Evolutionary conservation across 2,113 vertebrate genomes (phyloP).

Genomic region (Bubo blakistoni): DNA sequence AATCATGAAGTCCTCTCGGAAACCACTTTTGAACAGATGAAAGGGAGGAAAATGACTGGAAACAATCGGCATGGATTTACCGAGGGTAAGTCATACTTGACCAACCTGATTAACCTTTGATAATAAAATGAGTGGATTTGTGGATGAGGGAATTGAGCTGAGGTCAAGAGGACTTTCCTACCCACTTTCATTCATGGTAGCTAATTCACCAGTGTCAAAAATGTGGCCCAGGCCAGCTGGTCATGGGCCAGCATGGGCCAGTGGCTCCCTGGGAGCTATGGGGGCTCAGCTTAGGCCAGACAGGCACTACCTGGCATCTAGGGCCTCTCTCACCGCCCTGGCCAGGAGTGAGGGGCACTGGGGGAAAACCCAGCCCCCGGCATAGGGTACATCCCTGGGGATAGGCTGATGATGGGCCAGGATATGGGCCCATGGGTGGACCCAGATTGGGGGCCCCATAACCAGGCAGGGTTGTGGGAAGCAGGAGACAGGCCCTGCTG

Average conservation of each 20-base stretch:
- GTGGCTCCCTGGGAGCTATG: background rate
- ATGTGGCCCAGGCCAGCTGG: no score
- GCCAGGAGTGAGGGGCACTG: background rate
- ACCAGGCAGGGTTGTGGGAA: background rate
- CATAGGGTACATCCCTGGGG: background rate
- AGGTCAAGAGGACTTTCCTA: background rate
- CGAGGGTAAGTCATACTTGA: background rate
- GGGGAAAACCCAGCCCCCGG: fast-evolving
- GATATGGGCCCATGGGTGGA: fast-evolving
- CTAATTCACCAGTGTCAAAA: background rate
- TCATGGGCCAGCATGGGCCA: background rate
- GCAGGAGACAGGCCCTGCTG: background rate
- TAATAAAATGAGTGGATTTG: background rate
- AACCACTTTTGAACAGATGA: background rate
- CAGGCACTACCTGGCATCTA: background rate
- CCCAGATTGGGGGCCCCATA: fast-evolving
- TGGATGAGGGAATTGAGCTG: background rate
- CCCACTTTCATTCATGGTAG: background rate
- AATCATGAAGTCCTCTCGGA: background rate
- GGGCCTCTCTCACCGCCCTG: background rate
- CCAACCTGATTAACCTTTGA: background rate
- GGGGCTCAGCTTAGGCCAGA: fast-evolving
- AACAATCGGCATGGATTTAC: background rate
- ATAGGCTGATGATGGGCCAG: background rate
- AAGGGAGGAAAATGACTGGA: background rate